Evolutionary conservation across 2,113 vertebrate species (phyloP), one percentile per base, ranked within the genome.

Genomic region (Anolis carolinensis): DNA sequence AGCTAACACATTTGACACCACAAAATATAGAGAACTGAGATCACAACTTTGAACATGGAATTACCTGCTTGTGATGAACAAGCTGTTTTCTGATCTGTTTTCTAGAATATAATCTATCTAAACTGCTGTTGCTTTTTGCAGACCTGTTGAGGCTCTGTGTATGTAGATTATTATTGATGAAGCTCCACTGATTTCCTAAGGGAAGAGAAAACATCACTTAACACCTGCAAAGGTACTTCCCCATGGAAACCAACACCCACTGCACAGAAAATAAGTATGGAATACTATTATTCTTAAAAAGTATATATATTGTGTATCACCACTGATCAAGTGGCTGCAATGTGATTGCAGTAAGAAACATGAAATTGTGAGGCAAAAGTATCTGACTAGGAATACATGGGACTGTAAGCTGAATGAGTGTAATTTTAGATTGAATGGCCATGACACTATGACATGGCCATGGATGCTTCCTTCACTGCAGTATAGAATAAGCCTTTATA

Each of bases 61-160:
- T 97, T 98, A 99, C 99, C 99, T 99, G 99, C 94, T 99, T 99
- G 95, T 99, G 98, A 94, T 99, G 98, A 89, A 99, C 98, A 5
- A 99, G 97, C 92, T 99, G 98, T 81, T 99, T 99, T 91, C 99
- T 97, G 92, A 99, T 99, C 96, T 44, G 39, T 44, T 99, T 99
- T 90, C 98, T 97, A 39, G 98, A 99, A 91, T 99, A 99, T 67
- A 99, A 96, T 36, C 98, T 97, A 59, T 99, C 99, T 39, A 99
- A 96, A 90, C 98, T 99, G 95, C 98, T 99, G 96, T 95, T 98
- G 93, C 98, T 98, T 97, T 99, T 99, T 83, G 98, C 95, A 25
- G 98, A 97, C 83, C 98, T 95, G 95, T 90, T 98, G 79, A 97
- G 95, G 91, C 95, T 98, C 92, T 99, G 98, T 75, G 98, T 99